Evolutionary conservation across 2,113 vertebrate species (phyloP).

Genomic region (Holacanthus passer): DNA sequence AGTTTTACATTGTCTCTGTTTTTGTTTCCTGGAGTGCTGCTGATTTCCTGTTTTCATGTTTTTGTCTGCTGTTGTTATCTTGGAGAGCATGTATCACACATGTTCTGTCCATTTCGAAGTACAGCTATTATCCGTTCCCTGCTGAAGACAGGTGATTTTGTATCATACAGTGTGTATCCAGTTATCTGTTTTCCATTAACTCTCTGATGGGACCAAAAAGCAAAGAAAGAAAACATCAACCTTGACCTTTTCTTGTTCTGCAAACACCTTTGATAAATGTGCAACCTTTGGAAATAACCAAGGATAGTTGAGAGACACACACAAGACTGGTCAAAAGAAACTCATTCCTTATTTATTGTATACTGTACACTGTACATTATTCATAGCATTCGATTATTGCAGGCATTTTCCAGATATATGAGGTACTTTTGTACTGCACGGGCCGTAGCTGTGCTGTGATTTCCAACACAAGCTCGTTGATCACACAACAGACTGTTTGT

Average conservation of each 20-base stretch:
- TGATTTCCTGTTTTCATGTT: neutral
- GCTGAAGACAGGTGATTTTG: constrained; percentile 30
- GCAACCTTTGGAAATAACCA: constrained; percentile 42
- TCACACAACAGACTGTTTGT: constrained; percentile 46
- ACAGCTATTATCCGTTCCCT: constrained; percentile 33
- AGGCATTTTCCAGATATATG: constrained; percentile 47
- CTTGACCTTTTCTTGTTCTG: constrained; percentile 52
- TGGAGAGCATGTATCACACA: neutral
- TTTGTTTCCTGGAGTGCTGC: neutral
- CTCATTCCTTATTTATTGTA: constrained; percentile 64
- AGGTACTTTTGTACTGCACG: constrained; percentile 23
- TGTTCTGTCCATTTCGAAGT: constrained; percentile 30
- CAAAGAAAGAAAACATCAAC: constrained; percentile 26
- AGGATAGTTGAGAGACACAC: constrained; percentile 39
- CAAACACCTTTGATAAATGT: constrained; percentile 51
- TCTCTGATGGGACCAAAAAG: neutral
- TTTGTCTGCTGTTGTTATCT: constrained; percentile 5
- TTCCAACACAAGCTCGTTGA: constrained; percentile 47
- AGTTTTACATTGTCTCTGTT: no score
- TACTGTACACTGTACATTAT: constrained; percentile 56
- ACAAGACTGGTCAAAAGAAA: constrained; percentile 42
- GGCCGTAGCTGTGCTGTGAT: constrained; percentile 30
- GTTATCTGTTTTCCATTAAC: constrained; percentile 36
- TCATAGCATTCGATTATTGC: constrained; percentile 52
- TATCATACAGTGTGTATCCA: constrained; percentile 23